phyloP scores from a whole-genome alignment of 2,888 invertebrate species.

The Agrochola circellaris region DNA sequence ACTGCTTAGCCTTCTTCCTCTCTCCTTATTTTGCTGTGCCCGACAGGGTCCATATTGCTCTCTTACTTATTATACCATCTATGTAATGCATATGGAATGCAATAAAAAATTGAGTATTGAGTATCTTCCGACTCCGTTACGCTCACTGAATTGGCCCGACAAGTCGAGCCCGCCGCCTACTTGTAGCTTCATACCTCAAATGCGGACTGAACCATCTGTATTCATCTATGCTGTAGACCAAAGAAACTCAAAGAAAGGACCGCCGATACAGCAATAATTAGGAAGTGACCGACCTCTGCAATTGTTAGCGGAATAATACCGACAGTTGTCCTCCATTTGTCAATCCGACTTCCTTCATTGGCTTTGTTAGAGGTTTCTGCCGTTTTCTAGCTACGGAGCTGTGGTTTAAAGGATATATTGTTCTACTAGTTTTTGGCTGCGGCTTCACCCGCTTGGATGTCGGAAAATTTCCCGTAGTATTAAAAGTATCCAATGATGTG shows the following conservation, averaged over 20 bases:
- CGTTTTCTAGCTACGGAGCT: background rate
- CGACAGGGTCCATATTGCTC: no score
- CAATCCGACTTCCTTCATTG: conserved; percentile 60
- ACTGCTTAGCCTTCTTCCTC: no score
- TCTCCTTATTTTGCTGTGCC: no score
- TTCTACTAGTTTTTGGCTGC: background rate
- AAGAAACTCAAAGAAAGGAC: conserved; percentile 45
- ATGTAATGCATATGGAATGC: no score
- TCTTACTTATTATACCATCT: no score
- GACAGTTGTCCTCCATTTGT: conserved; percentile 59
- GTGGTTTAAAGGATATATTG: background rate
- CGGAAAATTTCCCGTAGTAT: background rate
- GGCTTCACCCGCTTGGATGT: background rate
- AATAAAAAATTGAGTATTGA: no score
- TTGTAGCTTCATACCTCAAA: no score
- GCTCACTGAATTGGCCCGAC: no score
- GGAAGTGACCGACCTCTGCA: conserved; percentile 57
- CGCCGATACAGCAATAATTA: conserved; percentile 64
- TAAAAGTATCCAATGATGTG: background rate
- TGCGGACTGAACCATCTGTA: no score
- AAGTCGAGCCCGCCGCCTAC: no score
- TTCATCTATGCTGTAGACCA: background rate
- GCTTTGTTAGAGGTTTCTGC: conserved; percentile 33
- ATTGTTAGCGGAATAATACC: conserved; percentile 59
- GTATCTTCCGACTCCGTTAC: no score